These are phyloP conservation scores for Takifugu ocellatus DNA, from an alignment of 2,797 vertebrate genomes.

Conservation along the genomic window DNA sequence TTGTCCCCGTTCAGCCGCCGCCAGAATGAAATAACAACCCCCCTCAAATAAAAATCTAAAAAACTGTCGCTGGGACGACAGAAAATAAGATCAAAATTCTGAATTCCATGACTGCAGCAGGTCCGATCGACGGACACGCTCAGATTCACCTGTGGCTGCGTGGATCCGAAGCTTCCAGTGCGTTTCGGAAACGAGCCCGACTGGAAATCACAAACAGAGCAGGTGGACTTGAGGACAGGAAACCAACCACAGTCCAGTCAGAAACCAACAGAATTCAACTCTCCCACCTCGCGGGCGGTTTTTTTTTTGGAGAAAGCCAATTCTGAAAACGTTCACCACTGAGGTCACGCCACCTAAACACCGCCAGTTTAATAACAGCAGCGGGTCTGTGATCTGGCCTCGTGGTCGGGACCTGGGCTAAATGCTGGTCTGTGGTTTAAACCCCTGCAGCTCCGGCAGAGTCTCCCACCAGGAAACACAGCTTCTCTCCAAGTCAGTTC, in stretches of 20 bases:
- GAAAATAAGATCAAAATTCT: too few species aligned
- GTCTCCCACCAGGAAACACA: conserved; percentile 53
- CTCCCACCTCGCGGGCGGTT: background rate
- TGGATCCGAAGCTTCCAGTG: conserved; percentile 48
- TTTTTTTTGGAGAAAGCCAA: conserved; percentile 62
- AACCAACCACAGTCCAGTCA: conserved; percentile 52
- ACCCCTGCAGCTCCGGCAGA: conserved; percentile 50
- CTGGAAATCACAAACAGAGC: conserved; percentile 33
- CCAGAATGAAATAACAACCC: too few species aligned
- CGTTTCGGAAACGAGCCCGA: conserved; percentile 39
- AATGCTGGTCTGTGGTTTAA: conserved; percentile 67
- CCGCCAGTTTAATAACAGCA: background rate
- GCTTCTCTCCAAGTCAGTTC: too few species aligned
- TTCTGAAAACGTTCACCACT: conserved; percentile 49
- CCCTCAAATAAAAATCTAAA: too few species aligned
- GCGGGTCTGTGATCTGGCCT: conserved; percentile 13
- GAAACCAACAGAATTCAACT: conserved; percentile 21
- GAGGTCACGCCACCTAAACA: conserved; percentile 3
- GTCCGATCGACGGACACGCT: too few species aligned
- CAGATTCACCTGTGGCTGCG: background rate
- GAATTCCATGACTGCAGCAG: too few species aligned
- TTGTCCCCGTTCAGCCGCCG: too few species aligned
- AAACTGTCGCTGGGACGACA: too few species aligned
- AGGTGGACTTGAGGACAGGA: conserved; percentile 19
- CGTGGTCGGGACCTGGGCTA: conserved; percentile 42